Evolutionary conservation across 2,888 invertebrate species (phyloP).

Genomic region (Matsumyia berberina): DNA sequence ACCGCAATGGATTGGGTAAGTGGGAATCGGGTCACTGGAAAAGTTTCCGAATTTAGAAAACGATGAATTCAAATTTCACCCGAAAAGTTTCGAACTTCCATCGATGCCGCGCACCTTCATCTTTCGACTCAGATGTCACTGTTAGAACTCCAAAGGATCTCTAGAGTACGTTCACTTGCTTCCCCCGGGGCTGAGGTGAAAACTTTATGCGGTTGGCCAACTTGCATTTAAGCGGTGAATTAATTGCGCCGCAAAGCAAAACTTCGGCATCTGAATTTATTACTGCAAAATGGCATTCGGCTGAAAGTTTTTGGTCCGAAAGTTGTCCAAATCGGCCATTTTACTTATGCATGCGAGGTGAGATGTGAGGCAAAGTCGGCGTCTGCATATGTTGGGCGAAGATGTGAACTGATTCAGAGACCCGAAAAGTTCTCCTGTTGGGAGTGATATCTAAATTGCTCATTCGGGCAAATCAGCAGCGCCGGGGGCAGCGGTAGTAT

Average conservation of each 20-base stretch:
- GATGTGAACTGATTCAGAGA: constrained; percentile 18
- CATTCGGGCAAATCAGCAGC: constrained; percentile 3
- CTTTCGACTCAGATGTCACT: constrained; percentile 47
- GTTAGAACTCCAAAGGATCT: constrained; percentile 4
- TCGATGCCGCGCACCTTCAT: constrained; percentile 53
- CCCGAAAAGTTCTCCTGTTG: constrained; percentile 23
- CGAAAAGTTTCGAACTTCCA: constrained; percentile 58
- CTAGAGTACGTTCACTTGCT: neutral
- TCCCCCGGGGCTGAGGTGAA: constrained; percentile 5
- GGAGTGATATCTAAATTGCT: constrained; percentile 19
- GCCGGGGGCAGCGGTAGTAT: constrained; percentile 13
- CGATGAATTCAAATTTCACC: constrained; percentile 18
- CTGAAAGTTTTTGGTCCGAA: constrained; percentile 28
- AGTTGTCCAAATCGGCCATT: constrained; percentile 33
- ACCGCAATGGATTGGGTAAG: constrained; percentile 19
- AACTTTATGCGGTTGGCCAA: constrained; percentile 66
- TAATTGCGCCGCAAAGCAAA: constrained; percentile 67
- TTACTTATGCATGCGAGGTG: neutral
- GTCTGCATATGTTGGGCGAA: constrained; percentile 32
- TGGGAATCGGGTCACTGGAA: neutral
- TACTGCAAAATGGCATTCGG: constrained; percentile 43
- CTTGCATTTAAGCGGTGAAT: constrained; percentile 73
- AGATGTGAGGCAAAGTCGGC: neutral
- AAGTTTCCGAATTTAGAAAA: neutral
- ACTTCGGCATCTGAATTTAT: constrained; percentile 72